A percentile compares a stretch with the other conserved stretches of the same genome.
Conservation (phyloP, 2,888 invertebrate species). For the Mallateleia sp. region DNA sequence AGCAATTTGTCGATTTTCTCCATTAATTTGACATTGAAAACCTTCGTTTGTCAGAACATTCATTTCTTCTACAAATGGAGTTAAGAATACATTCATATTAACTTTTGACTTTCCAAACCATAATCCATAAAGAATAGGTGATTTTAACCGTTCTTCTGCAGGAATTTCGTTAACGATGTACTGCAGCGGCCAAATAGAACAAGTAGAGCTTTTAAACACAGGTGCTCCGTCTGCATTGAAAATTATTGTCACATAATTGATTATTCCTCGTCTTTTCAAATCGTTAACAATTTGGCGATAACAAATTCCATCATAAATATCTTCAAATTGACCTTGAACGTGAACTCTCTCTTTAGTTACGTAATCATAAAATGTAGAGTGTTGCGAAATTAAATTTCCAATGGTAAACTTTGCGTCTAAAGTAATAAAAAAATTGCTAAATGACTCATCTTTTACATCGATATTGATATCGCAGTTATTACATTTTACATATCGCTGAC, state of each 20-base stretch:
- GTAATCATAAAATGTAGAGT: background rate
- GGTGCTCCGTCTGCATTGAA: background rate
- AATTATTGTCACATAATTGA: background rate
- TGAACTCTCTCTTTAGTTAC: constrained; percentile 10
- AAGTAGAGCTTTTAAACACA: background rate
- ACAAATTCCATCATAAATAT: background rate
- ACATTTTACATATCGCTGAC: background rate
- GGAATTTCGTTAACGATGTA: background rate
- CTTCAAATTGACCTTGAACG: background rate
- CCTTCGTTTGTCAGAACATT: background rate
- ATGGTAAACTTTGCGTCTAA: background rate
- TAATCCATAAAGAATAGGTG: background rate
- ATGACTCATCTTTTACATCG: background rate
- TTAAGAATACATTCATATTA: background rate
- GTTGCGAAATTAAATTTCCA: background rate
- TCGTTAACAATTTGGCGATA: constrained; percentile 8
- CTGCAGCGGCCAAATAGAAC: background rate
- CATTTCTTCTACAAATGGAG: background rate
- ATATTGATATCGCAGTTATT: background rate
- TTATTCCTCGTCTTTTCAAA: background rate
- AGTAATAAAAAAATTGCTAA: background rate
- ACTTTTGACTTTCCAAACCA: background rate
- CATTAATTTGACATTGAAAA: background rate
- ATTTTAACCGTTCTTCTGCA: background rate
- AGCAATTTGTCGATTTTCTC: background rate